phyloP scores from a whole-genome alignment of 2,888 invertebrate genomes.

The Zonitis immaculata region DNA sequence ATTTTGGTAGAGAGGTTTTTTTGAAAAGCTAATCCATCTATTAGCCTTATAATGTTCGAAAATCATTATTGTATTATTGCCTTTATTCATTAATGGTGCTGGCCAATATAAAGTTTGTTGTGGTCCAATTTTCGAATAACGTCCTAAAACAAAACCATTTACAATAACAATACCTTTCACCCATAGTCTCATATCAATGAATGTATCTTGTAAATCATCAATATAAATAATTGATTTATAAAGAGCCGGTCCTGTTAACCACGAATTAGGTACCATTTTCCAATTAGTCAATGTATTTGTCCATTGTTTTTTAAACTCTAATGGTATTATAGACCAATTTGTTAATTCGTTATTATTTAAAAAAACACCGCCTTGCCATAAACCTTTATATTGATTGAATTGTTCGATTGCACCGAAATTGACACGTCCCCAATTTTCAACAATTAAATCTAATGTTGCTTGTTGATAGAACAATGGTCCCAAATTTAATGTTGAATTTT shows the following conservation, averaged over 20 bases:
- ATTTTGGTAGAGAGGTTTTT: slow-evolving; percentile 25
- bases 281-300: slow-evolving; percentile 43
- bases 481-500: slow-evolving; percentile 29
- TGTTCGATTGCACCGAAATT: slow-evolving; percentile 47
- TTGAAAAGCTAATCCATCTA: slow-evolving; percentile 27
- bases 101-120: slow-evolving; percentile 81
- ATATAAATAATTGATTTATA: slow-evolving; percentile 52
- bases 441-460: slow-evolving; percentile 44
- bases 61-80: slow-evolving; percentile 44
- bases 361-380: slow-evolving; percentile 46
- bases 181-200: slow-evolving; percentile 73
- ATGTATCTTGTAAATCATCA: slow-evolving; percentile 63
- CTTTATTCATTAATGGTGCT: slow-evolving; percentile 61
- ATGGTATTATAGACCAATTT: slow-evolving; percentile 48
- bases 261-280: slow-evolving; percentile 42
- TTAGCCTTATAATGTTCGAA: slow-evolving; percentile 42
- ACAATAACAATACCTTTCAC: slow-evolving; percentile 79
- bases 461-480: slow-evolving; percentile 20
- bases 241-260: slow-evolving; percentile 55
- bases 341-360: slow-evolving; percentile 44
- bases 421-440: slow-evolving; percentile 78
- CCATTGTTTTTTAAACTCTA: slow-evolving; percentile 50
- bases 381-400: slow-evolving; percentile 41
- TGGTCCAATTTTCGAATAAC: slow-evolving; percentile 75
- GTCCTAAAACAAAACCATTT: slow-evolving; percentile 80